phyloP scores from a whole-genome alignment of 2,797 vertebrate species.

The Silurus aristotelis region DNA sequence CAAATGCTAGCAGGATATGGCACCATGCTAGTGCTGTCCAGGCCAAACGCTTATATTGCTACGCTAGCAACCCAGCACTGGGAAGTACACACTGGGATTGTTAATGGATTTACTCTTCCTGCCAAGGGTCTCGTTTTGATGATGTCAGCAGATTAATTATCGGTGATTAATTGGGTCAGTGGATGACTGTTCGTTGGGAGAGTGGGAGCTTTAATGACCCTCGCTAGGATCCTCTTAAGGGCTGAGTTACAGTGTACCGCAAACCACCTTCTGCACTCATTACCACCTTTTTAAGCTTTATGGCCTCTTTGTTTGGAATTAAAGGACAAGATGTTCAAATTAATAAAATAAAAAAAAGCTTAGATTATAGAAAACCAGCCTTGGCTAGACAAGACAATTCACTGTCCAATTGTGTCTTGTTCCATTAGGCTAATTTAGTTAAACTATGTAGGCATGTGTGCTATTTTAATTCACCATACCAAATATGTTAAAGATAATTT shows the following conservation, averaged over 20 bases:
- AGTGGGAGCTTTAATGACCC: constrained; percentile 39
- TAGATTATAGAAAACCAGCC: not conserved
- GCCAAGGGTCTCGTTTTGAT: constrained; percentile 49
- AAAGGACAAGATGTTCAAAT: constrained; percentile 14
- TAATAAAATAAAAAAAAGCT: constrained; percentile 30
- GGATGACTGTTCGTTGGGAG: constrained; percentile 24
- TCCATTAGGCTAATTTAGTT: not conserved
- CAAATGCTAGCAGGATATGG: not conserved
- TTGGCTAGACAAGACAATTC: not conserved
- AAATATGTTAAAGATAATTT: not conserved
- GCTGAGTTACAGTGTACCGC: constrained; percentile 34
- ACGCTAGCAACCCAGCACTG: not conserved
- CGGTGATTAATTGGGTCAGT: constrained; percentile 42
- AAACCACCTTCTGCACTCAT: constrained; percentile 22
- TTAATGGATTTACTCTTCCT: constrained; percentile 36
- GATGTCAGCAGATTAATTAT: constrained; percentile 51
- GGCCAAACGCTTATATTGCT: constrained; percentile 24
- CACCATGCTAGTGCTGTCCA: constrained; percentile 14
- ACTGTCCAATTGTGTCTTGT: not conserved
- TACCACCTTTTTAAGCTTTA: constrained; percentile 20
- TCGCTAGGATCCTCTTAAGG: constrained; percentile 37
- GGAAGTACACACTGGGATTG: constrained; percentile 27
- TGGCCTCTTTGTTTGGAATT: constrained; percentile 22
- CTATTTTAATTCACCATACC: not conserved
- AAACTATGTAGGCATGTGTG: not conserved